phyloP scores from a whole-genome alignment of 2,113 vertebrate species.

The Sinosuthora webbiana region DNA sequence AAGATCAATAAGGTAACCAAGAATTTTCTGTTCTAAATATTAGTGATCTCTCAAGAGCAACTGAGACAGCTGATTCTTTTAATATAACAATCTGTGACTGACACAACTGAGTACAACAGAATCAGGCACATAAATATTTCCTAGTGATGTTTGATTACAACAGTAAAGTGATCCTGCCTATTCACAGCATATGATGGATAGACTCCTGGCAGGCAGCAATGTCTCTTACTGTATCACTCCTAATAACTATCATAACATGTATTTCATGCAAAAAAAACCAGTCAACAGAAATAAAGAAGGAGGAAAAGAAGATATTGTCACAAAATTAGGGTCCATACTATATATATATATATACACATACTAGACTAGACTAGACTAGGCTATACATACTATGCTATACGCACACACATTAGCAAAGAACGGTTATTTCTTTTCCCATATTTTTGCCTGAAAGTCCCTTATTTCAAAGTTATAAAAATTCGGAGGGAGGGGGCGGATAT shows the following conservation, averaged over 20 bases:
- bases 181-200: background rate
- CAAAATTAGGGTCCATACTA: background rate
- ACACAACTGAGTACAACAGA: background rate
- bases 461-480: background rate
- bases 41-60: background rate
- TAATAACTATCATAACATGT: background rate
- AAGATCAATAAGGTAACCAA: background rate
- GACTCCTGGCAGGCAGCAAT: background rate
- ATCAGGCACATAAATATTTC: background rate
- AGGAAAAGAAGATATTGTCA: background rate
- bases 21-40: background rate
- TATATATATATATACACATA: no score
- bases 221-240: background rate
- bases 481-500: fast-evolving
- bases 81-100: background rate
- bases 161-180: background rate
- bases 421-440: background rate
- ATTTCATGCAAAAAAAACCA: background rate
- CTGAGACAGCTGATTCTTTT: background rate
- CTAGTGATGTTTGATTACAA: background rate
- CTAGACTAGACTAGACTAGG: no score
- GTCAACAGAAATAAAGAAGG: background rate
- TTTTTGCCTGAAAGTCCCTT: background rate
- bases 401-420: no score
- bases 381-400: fast-evolving